Percentiles rank a stretch among this genome's conserved stretches.
phyloP scores from a whole-genome alignment of 1,140 invertebrate species.

The Rhagoletis pomonella region DNA sequence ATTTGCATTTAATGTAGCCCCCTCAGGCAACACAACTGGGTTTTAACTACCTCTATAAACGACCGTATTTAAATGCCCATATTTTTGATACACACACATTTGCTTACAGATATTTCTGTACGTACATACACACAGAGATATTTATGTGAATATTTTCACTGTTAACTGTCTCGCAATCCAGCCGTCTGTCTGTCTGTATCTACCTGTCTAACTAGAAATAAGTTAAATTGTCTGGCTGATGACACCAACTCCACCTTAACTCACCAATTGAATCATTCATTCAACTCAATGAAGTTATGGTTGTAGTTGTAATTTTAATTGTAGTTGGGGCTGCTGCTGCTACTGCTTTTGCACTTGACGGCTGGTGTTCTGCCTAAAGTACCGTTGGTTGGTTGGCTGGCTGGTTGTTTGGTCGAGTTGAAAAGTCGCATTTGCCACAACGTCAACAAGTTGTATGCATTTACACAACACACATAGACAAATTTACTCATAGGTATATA shows the following conservation, averaged over 20 bases:
- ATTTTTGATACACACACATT: too few relatives aligned
- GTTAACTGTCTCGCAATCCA: neutral
- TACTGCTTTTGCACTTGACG: neutral
- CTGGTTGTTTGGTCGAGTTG: slow-evolving; percentile 1
- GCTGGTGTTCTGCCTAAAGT: slow-evolving; percentile 20
- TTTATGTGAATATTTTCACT: neutral
- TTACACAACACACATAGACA: neutral
- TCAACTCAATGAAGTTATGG: neutral
- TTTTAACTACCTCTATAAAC: too few relatives aligned
- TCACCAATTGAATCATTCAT: slow-evolving; percentile 25
- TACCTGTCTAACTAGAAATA: slow-evolving; percentile 27
- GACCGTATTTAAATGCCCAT: too few relatives aligned
- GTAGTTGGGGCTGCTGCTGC: too few relatives aligned
- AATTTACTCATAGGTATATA: neutral
- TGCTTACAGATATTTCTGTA: neutral
- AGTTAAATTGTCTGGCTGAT: slow-evolving; percentile 45
- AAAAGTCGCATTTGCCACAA: slow-evolving; percentile 20
- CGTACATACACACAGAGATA: neutral
- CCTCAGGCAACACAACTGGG: too few relatives aligned
- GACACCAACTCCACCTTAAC: slow-evolving; percentile 46
- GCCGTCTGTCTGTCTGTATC: neutral
- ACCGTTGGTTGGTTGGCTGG: slow-evolving; percentile 15
- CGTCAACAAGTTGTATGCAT: slow-evolving; percentile 38
- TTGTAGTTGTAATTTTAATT: neutral
- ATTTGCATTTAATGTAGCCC: too few relatives aligned